Evolutionary conservation across 2,888 invertebrate genomes (phyloP), one percentile per base, ranked within the genome.

Genomic region (Megaustenia siamemsis): DNA sequence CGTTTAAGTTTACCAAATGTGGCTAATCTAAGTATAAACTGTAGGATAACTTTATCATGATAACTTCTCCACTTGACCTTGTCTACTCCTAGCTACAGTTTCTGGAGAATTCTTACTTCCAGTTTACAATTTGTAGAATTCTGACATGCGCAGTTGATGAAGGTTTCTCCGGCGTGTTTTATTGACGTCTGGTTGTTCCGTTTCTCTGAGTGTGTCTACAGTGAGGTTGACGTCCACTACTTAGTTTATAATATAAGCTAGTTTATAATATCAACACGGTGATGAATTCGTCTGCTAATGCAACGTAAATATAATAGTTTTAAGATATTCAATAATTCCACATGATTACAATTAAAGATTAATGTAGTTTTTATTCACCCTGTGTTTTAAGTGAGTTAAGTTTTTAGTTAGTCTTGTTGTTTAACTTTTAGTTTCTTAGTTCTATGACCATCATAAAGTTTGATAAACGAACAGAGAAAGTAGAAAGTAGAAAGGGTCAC

Each of bases 271-370:
- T 53, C 1, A 8, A 56, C 4, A 15, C 18, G 24, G 32, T 10
- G 21, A 78, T 78, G 78, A 40, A 78, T 78, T 63, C 78, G 15
- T 78, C 78, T 35, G 38, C 60, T 63, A 78, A 78, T 78, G 78
- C 78, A 43, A 66, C 78, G 78, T 78, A 63, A 78, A 66, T 78
- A 77, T 38, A 5, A 1, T 15, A 12, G 32, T 49, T 32, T 45
- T 32, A 15, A 2, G 10, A 6, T 63, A 63, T 63, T 32, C 12
- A 28, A 28, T 12, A 5, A 60, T 6, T 5, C n/a, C 28, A 60
- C n/a, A 38, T 5, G 18, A 15, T 3, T 35, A 38, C 35, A 38
- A 15, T 28, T 69, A 1, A 40, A 12, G 40, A n/a, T n/a, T n/a
- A n/a, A n/a, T n/a, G n/a, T n/a, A n/a, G n/a, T n/a, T n/a, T n/a